These are phyloP conservation scores for Vesta saturnalis DNA, from an alignment of 2,888 invertebrate species.

Conservation along the genomic window DNA sequence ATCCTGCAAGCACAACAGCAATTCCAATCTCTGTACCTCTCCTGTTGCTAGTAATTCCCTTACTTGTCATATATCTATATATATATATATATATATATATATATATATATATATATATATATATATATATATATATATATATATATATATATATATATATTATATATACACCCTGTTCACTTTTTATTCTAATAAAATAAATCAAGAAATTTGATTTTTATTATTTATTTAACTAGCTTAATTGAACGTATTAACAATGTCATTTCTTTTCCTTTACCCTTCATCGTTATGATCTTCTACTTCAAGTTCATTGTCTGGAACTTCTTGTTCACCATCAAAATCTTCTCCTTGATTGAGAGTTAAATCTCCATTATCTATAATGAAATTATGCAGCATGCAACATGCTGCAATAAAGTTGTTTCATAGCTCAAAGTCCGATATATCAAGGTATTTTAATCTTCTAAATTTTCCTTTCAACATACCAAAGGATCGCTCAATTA, in stretches of 20 bases:
- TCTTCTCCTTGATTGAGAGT: not conserved
- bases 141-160: not conserved
- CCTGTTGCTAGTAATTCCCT: not conserved
- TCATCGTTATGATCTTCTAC: not conserved
- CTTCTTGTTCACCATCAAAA: not conserved
- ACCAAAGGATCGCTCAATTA: constrained; percentile 20
- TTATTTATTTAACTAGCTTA: not conserved
- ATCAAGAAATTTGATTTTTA: not conserved
- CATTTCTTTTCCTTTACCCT: not conserved
- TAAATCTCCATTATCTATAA: constrained; percentile 7
- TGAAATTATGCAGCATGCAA: constrained; percentile 30
- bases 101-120: too few relatives aligned
- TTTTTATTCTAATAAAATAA: constrained; percentile 1
- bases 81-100: too few relatives aligned
- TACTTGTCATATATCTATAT: not conserved
- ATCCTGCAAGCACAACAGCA: not conserved
- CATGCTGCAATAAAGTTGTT: constrained; percentile 15
- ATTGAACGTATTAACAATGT: not conserved
- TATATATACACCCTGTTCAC: not conserved
- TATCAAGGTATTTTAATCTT: constrained; percentile 30
- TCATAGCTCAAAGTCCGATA: not conserved
- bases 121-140: too few relatives aligned
- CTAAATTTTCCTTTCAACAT: constrained; percentile 28
- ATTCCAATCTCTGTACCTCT: not conserved
- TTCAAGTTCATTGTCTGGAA: not conserved